Evolutionary conservation across 2,113 vertebrate species (phyloP).

Genomic region (Calyptomena viridis): DNA sequence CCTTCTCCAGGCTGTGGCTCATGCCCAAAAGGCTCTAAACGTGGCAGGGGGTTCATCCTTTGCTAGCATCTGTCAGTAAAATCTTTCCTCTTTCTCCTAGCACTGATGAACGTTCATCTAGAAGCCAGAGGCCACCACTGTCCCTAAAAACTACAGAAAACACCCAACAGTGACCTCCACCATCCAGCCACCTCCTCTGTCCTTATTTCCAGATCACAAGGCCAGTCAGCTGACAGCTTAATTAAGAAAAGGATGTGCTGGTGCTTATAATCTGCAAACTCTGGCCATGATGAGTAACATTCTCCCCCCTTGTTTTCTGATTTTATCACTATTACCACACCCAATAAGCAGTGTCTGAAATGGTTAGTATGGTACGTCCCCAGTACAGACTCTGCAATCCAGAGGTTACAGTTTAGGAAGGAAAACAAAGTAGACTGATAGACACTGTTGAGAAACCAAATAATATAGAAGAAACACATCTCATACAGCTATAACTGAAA

Average conservation of each 20-base stretch:
- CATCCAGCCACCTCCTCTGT: neutral
- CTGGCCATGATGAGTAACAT: neutral
- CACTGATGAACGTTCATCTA: neutral
- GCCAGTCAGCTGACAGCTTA: neutral
- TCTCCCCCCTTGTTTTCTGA: neutral
- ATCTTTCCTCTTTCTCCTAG: neutral
- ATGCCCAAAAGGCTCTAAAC: neutral
- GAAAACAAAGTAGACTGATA: neutral
- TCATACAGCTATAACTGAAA: neutral
- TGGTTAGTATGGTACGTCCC: too few relatives aligned
- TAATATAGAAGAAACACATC: neutral
- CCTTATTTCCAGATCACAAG: neutral
- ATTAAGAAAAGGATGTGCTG: neutral
- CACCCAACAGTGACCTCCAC: neutral
- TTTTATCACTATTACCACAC: neutral
- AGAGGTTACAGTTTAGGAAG: neutral
- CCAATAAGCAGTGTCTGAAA: neutral
- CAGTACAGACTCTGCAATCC: neutral
- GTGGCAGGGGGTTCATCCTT: neutral
- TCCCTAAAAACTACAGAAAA: neutral
- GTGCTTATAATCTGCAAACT: neutral
- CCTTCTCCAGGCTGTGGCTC: neutral
- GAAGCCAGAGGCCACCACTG: neutral
- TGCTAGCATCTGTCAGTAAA: neutral
- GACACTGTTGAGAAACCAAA: neutral